These are phyloP conservation scores for Drosophila ananassae DNA, from an alignment of 1,140 invertebrate species.

Conservation along the genomic window DNA sequence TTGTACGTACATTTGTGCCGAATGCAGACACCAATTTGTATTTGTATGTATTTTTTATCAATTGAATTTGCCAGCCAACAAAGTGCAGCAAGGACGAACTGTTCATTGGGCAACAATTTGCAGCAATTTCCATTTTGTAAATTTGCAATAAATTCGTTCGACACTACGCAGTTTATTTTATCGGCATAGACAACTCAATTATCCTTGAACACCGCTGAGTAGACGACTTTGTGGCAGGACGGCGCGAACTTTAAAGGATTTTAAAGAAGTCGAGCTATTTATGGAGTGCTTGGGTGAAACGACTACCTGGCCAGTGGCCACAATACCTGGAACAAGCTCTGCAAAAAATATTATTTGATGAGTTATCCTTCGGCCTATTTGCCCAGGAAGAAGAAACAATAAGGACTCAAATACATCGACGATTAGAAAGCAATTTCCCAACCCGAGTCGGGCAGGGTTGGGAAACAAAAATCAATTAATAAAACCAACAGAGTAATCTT, in stretches of 20 bases:
- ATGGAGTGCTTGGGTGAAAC: no score
- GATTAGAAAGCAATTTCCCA: background rate
- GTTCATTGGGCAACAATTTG: conserved; percentile 49
- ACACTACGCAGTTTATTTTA: conserved; percentile 58
- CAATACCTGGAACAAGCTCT: no score
- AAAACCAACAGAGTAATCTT: conserved; percentile 22
- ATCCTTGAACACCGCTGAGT: conserved; percentile 3
- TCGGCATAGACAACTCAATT: conserved; percentile 58
- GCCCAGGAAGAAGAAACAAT: background rate
- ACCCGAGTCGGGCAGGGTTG: no score
- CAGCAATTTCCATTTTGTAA: conserved; percentile 59
- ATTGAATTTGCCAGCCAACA: conserved; percentile 54
- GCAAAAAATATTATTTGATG: background rate
- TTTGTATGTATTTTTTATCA: conserved; percentile 43
- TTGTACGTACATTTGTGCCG: background rate
- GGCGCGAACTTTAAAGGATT: background rate
- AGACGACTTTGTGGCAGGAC: background rate
- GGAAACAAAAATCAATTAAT: conserved; percentile 41
- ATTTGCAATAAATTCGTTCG: conserved; percentile 59
- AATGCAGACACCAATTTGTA: conserved; percentile 22
- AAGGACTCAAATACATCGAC: background rate
- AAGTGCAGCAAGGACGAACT: conserved; percentile 27
- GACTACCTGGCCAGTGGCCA: no score
- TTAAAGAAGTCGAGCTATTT: background rate
- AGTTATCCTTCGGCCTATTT: background rate